Conservation (phyloP, 2,113 vertebrate species). For the Mugil cephalus region DNA sequence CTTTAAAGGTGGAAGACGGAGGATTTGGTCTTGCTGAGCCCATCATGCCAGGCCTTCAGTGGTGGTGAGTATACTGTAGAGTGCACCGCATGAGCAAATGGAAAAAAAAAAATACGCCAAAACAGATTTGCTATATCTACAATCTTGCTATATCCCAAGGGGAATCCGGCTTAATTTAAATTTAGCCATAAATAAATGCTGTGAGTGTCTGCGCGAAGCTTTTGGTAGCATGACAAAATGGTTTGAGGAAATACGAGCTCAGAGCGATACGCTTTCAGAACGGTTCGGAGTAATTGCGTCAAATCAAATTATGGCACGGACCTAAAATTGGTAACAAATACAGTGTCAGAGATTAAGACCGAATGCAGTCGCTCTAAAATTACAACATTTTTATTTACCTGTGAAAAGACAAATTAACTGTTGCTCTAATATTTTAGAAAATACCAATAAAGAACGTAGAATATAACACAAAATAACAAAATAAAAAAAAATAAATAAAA, state of each 20-base stretch:
- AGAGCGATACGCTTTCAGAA: slow-evolving; percentile 28
- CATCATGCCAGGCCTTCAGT: slow-evolving; percentile 5
- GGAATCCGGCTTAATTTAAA: slow-evolving; percentile 35
- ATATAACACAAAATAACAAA: not conserved
- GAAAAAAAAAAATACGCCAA: slow-evolving; percentile 2
- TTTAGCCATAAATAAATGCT: slow-evolving; percentile 36
- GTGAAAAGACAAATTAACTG: not conserved
- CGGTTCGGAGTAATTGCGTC: slow-evolving; percentile 31
- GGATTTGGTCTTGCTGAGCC: slow-evolving; percentile 20
- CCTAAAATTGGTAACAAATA: slow-evolving; percentile 24
- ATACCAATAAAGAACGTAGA: not conserved
- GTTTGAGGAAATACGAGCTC: slow-evolving; percentile 41
- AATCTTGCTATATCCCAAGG: slow-evolving; percentile 14
- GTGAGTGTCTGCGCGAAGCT: slow-evolving; percentile 4
- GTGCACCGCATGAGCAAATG: slow-evolving; percentile 12
- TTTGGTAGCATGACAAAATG: slow-evolving; percentile 35
- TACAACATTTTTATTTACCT: not conserved
- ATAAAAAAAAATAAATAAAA: too few relatives aligned
- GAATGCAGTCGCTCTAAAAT: not conserved
- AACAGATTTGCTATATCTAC: slow-evolving; percentile 23
- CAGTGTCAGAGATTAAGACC: not conserved
- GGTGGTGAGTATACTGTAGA: not conserved
- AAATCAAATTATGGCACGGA: slow-evolving; percentile 20
- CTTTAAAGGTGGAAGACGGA: slow-evolving; percentile 9
- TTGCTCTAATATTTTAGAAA: not conserved